Conservation (phyloP, 2,113 vertebrate species). For the Noturus placidus region DNA sequence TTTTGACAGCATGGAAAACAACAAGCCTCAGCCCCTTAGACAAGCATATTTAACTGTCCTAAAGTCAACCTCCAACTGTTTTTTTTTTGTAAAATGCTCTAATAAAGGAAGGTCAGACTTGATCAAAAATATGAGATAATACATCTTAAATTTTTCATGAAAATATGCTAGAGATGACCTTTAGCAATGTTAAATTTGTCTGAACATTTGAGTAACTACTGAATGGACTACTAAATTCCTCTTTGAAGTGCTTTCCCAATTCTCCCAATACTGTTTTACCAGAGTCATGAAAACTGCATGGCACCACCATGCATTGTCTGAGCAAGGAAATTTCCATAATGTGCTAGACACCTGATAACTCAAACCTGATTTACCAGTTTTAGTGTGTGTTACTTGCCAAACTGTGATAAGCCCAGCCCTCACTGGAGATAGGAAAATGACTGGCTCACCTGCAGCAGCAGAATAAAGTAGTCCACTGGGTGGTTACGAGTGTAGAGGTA, state of each 20-base stretch:
- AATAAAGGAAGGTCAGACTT: not conserved
- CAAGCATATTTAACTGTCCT: not conserved
- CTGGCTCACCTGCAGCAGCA: constrained; percentile 82
- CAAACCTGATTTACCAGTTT: not conserved
- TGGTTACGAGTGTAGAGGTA: constrained; percentile 88
- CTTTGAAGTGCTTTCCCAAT: not conserved
- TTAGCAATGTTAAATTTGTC: not conserved
- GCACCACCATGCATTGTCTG: not conserved
- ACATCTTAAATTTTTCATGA: not conserved
- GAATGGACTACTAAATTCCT: not conserved
- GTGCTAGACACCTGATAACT: not conserved
- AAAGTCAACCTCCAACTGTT: not conserved
- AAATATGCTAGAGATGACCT: not conserved
- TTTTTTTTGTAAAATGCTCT: not conserved
- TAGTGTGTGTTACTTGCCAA: not conserved
- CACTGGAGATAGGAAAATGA: not conserved
- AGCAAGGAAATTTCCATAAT: not conserved
- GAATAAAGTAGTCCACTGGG: constrained; percentile 88
- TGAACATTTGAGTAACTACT: not conserved
- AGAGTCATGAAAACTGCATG: not conserved
- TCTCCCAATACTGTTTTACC: not conserved
- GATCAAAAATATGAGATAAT: too few relatives aligned
- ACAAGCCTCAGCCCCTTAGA: too few relatives aligned
- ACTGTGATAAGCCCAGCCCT: not conserved
- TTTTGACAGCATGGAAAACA: too few relatives aligned